phyloP scores from a whole-genome alignment of 2,797 vertebrate species.

The Argya squamiceps region DNA sequence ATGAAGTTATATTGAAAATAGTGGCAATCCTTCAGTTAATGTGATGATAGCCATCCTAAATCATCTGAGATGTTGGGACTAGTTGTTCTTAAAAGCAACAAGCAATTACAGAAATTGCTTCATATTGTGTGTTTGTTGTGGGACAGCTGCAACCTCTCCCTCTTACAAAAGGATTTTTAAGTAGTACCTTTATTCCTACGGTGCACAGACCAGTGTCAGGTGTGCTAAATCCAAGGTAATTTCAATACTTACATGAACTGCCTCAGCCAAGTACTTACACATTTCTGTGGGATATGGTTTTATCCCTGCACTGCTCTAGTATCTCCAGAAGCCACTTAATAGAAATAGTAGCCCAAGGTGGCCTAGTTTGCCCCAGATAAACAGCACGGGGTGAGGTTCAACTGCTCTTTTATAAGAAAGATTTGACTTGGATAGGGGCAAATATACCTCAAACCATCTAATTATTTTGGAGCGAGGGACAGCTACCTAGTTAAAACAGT shows the following conservation, averaged over 20 bases:
- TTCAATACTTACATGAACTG: background rate
- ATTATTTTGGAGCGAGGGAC: background rate
- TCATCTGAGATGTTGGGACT: background rate
- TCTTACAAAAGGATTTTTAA: background rate
- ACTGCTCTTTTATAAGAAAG: background rate
- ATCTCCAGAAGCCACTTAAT: background rate
- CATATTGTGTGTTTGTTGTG: background rate
- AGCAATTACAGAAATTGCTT: background rate
- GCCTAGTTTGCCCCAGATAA: background rate
- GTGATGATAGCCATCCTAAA: background rate
- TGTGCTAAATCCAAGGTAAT: background rate
- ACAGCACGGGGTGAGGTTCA: background rate
- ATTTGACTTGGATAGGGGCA: background rate
- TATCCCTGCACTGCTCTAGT: background rate
- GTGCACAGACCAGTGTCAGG: background rate
- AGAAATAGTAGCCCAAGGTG: background rate
- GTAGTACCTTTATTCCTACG: background rate
- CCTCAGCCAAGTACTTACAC: background rate
- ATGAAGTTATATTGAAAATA: background rate
- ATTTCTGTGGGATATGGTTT: background rate
- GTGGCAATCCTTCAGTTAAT: background rate
- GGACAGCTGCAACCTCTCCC: fast-evolving
- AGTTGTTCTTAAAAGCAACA: background rate
- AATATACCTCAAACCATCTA: fast-evolving
- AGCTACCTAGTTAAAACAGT: background rate